Evolutionary conservation across 2,113 vertebrate genomes (phyloP), one percentile per base, ranked within the genome.

Genomic region (Gymnorhina tibicen): DNA sequence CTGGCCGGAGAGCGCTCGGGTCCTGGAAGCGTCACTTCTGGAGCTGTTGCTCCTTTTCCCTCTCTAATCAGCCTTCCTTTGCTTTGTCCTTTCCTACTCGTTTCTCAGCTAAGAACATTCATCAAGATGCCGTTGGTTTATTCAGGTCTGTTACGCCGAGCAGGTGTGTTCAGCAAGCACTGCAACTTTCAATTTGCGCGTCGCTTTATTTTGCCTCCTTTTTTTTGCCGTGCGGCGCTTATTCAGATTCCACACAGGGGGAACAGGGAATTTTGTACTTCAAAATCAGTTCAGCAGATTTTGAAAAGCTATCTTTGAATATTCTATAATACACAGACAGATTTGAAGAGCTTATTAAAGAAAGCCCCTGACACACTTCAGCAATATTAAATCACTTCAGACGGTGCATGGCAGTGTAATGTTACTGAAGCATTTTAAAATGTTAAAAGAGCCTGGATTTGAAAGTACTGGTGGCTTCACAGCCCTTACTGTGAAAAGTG

Each of bases 311-410:
- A 75, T 94, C 97, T 97, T 97, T 97, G 94, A 96, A 95, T 97
- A 95, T 97, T 97, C 96, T 69, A 55, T 97, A 97, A 94, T 97
- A 96, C 95, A 95, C 85, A 87, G 95, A 96, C 96, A 97, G 96
- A 97, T 96, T 97, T 98, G 97, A 97, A 97, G 97, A 97, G 97
- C 97, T 98, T 97, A 97, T 98, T 98, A 98, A 96, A 95, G 91
- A 97, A 97, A 97, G 97, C 96, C 97, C 95, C 94, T 97, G 97
- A 98, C 97, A 98, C 93, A 98, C 97, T 98, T 97, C 96, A 98
- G 97, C 96, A 97, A 97, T 98, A 97, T 97, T 97, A 98, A 98
- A 97, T 98, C 97, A 97, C 96, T 95, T 97, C 95, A 96, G 97
- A 97, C 56, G 50, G 97, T 97, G 90, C 95, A 79, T 93, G 94